Evolutionary conservation across 1,140 invertebrate genomes (phyloP).

Genomic region (Habropoda laboriosa): DNA sequence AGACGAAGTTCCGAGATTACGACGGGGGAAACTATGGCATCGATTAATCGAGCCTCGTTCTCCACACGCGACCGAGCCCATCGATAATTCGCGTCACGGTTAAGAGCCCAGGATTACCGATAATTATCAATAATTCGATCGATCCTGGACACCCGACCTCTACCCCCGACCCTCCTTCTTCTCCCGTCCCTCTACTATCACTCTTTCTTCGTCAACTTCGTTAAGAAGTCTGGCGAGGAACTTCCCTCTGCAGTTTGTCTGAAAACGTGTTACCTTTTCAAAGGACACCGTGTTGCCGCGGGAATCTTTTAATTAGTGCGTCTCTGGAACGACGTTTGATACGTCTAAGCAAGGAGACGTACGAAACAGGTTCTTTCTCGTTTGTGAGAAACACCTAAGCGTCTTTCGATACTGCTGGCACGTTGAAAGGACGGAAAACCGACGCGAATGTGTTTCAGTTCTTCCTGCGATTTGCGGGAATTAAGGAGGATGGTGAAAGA

Average conservation of each 20-base stretch:
- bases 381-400: not conserved
- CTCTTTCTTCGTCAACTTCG: not conserved
- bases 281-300: not conserved
- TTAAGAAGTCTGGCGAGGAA: not conserved
- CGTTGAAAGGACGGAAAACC: not conserved
- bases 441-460: not conserved
- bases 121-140: constrained; percentile 31
- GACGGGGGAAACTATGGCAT: not conserved
- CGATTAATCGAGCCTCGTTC: constrained; percentile 9
- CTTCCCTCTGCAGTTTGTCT: not conserved
- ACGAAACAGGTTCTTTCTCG: not conserved
- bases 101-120: constrained; percentile 8
- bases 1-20: not conserved
- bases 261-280: not conserved
- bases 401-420: not conserved
- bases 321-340: constrained; percentile 13
- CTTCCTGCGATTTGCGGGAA: too few species aligned
- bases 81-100: constrained; percentile 8
- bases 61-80: not conserved
- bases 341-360: not conserved
- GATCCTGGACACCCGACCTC: not conserved
- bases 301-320: constrained; percentile 19
- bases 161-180: not conserved
- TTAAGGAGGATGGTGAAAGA: too few species aligned
- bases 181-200: not conserved